Percentiles rank a stretch among this genome's conserved stretches.
phyloP scores from a whole-genome alignment of 2,797 vertebrate genomes.

The Columba guinea region DNA sequence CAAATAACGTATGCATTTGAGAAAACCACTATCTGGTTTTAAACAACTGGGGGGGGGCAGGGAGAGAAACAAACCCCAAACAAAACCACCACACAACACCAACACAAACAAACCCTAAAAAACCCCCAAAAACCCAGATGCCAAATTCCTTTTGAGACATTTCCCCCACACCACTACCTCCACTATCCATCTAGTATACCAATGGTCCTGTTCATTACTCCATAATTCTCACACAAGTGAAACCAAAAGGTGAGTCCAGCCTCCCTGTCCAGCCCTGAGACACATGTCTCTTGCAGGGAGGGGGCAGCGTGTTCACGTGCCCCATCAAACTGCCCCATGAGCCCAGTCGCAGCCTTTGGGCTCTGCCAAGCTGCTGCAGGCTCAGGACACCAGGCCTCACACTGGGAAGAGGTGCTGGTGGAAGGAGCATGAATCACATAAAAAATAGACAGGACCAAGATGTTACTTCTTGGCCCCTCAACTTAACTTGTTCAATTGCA shows the following conservation, averaged over 20 bases:
- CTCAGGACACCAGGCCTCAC: background rate
- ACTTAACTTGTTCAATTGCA: background rate
- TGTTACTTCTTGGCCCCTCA: background rate
- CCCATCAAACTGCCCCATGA: fast-evolving
- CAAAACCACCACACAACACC: too few relatives aligned
- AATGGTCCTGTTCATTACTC: background rate
- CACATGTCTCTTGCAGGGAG: background rate
- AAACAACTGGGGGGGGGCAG: background rate
- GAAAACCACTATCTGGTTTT: background rate
- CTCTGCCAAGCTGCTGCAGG: background rate
- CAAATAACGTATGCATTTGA: background rate
- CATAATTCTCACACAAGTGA: fast-evolving
- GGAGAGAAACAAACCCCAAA: too few relatives aligned
- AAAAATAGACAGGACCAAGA: background rate
- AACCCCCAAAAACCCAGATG: background rate
- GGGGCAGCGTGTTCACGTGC: fast-evolving
- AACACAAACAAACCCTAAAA: background rate
- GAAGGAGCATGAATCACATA: background rate
- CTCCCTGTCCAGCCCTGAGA: background rate
- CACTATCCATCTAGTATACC: background rate
- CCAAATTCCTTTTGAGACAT: background rate
- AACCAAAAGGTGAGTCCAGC: background rate
- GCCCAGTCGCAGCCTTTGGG: background rate
- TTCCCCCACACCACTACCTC: background rate
- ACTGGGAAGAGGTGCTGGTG: background rate